phyloP scores from a whole-genome alignment of 2,888 invertebrate genomes.

The Chymomyza procnemis region DNA sequence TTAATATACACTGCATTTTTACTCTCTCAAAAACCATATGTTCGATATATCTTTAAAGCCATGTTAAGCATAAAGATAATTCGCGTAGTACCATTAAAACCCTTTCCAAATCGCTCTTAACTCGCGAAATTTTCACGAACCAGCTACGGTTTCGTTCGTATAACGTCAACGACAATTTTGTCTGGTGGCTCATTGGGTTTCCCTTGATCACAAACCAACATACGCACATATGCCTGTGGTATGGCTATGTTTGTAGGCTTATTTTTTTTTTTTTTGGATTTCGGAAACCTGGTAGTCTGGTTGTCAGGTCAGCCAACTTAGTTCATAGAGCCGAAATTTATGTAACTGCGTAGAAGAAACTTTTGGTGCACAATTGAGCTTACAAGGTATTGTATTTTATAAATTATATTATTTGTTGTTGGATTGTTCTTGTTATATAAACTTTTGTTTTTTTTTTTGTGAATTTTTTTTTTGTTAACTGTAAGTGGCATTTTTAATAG shows the following conservation, averaged over 20 bases:
- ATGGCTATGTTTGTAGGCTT: background rate
- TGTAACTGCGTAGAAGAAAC: constrained; percentile 59
- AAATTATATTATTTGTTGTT: constrained; percentile 8
- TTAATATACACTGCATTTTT: no score
- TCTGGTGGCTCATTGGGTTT: background rate
- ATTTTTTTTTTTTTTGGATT: background rate
- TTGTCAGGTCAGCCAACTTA: constrained; percentile 28
- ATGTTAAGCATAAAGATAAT: no score
- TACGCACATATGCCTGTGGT: background rate
- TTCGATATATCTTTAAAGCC: no score
- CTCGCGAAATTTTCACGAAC: background rate
- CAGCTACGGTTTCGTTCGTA: background rate
- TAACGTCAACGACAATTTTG: background rate
- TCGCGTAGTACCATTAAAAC: no score
- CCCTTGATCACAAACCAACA: background rate
- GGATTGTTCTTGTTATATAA: background rate
- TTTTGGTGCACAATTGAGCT: constrained; percentile 27
- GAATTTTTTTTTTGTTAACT: constrained; percentile 56
- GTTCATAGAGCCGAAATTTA: constrained; percentile 42
- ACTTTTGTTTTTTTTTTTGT: constrained; percentile 19
- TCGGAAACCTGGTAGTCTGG: constrained; percentile 8
- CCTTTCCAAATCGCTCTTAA: background rate
- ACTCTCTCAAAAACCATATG: no score
- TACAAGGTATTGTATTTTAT: background rate
- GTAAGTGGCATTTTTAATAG: constrained; percentile 65